Evolutionary conservation across 2,888 invertebrate genomes (phyloP).

Genomic region (Dolomedes plantarius): DNA sequence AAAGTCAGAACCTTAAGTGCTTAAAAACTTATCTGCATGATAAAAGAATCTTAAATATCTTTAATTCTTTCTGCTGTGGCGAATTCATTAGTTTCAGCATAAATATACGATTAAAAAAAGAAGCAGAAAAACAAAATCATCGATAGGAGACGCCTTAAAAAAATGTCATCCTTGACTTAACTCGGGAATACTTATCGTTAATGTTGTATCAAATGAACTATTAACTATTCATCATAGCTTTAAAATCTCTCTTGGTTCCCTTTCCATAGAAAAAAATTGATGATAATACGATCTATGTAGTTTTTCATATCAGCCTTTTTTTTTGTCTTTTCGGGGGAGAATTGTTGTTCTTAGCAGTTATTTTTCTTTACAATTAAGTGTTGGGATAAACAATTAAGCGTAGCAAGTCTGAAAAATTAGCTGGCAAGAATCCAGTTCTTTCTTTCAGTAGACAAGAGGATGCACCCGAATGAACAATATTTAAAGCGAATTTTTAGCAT

Average conservation of each 20-base stretch:
- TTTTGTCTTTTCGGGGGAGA: background rate
- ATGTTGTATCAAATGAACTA: background rate
- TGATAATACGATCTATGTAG: background rate
- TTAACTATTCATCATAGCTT: background rate
- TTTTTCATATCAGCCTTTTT: background rate
- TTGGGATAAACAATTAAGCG: background rate
- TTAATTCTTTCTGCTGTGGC: background rate
- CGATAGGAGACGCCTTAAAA: background rate
- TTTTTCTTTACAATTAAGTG: conserved; percentile 10
- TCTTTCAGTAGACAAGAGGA: background rate
- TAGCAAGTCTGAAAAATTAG: background rate
- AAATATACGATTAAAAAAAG: background rate
- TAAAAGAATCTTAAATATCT: too few species aligned
- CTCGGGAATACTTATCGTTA: background rate
- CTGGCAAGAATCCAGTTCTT: background rate
- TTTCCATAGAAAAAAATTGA: background rate
- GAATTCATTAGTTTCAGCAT: background rate
- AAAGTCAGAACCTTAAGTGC: too few species aligned
- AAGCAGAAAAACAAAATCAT: background rate
- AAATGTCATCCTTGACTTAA: background rate
- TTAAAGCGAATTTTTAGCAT: background rate
- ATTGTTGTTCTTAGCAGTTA: background rate
- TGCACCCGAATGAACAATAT: background rate
- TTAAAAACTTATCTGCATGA: too few species aligned
- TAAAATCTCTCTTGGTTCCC: background rate